phyloP scores from a whole-genome alignment of 2,113 vertebrate genomes.

The Lynx canadensis region DNA sequence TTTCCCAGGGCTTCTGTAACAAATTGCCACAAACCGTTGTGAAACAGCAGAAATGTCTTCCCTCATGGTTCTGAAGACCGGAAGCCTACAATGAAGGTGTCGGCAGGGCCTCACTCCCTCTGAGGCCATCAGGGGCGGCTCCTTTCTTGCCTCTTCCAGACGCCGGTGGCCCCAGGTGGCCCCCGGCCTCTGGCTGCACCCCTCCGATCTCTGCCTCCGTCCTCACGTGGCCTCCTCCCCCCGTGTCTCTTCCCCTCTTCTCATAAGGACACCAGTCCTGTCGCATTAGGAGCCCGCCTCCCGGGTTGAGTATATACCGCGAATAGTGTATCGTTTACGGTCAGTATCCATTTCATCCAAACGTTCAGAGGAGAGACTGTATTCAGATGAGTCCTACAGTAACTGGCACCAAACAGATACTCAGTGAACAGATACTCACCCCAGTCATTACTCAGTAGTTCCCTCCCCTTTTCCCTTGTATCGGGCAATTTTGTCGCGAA shows the following conservation, averaged over 20 bases:
- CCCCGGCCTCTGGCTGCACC: neutral
- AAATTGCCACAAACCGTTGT: neutral
- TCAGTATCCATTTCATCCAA: neutral
- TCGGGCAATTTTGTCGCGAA: neutral
- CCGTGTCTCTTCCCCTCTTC: neutral
- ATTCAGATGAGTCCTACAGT: accelerated
- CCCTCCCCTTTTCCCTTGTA: neutral
- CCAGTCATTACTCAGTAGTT: neutral
- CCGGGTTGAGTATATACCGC: no score
- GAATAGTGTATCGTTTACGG: neutral
- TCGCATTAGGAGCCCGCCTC: neutral
- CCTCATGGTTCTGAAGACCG: neutral
- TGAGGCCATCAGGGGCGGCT: neutral
- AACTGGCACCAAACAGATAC: neutral
- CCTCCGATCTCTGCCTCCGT: neutral
- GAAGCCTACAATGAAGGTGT: neutral
- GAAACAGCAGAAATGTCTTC: neutral
- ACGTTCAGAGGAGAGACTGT: neutral
- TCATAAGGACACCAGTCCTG: neutral
- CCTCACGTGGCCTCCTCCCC: neutral
- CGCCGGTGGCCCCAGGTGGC: no score
- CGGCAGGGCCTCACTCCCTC: no score
- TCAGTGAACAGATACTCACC: neutral
- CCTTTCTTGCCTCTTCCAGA: neutral
- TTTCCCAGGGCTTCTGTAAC: neutral